Evolutionary conservation across 1,140 invertebrate species (phyloP).

Genomic region (Notospermus geniculatus): DNA sequence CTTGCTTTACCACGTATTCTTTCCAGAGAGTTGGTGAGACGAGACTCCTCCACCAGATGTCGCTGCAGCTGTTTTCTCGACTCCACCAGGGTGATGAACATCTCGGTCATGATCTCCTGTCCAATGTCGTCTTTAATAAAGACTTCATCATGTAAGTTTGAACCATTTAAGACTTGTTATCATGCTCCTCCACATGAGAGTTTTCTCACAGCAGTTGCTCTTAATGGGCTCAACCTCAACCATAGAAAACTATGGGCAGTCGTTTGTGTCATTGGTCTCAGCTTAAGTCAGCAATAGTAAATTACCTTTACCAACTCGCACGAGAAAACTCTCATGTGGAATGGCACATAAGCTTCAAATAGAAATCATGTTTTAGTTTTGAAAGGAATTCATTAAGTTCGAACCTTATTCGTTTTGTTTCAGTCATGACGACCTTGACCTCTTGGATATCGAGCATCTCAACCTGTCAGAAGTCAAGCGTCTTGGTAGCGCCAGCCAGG

Average conservation of each 20-base stretch:
- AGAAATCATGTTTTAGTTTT: no score
- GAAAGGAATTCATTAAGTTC: no score
- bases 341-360: no score
- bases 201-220: no score
- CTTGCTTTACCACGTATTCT: no score
- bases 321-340: no score
- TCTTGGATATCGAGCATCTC: conserved; percentile 27
- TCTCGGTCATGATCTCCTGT: conserved; percentile 40
- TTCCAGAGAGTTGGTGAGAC: conserved; percentile 12
- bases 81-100: conserved; percentile 46
- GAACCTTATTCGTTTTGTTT: not conserved
- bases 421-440: not conserved
- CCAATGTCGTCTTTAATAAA: conserved; percentile 39
- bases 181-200: no score
- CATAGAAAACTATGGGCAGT: no score
- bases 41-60: conserved; percentile 33
- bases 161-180: no score
- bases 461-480: conserved; percentile 29
- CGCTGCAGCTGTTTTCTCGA: conserved; percentile 34
- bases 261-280: no score
- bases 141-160: conserved; percentile 35
- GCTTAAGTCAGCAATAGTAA: no score
- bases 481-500: conserved; percentile 36
- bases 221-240: not conserved
- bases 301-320: no score